phyloP scores from a whole-genome alignment of 1,140 invertebrate genomes.

The Cecropterus lyciades region DNA sequence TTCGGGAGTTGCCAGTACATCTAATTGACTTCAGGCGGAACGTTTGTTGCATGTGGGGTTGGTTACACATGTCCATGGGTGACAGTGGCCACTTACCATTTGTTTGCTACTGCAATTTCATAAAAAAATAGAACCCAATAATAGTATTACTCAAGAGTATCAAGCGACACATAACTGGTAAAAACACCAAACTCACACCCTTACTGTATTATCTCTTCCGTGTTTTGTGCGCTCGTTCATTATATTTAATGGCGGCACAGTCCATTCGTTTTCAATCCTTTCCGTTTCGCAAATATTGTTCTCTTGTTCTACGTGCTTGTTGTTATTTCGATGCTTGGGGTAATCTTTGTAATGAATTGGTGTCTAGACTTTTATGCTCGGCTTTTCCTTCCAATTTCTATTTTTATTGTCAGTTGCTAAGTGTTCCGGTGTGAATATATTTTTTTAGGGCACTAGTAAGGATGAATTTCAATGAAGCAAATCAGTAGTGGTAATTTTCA shows the following conservation, averaged over 20 bases:
- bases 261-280: constrained; percentile 35
- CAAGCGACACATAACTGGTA: background rate
- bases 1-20: too few species aligned
- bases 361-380: background rate
- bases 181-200: background rate
- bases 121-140: too few species aligned
- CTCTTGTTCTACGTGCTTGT: constrained; percentile 18
- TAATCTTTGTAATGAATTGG: constrained; percentile 20
- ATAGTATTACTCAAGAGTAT: too few species aligned
- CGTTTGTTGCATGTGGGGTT: too few species aligned
- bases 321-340: constrained; percentile 14
- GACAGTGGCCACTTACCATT: too few species aligned
- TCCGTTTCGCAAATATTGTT: constrained; percentile 32
- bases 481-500: too few species aligned
- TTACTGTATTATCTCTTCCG: constrained; percentile 22
- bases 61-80: too few species aligned
- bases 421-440: background rate
- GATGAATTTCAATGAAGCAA: too few species aligned
- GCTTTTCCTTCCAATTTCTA: background rate
- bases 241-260: constrained; percentile 34
- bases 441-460: too few species aligned
- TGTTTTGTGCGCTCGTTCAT: constrained; percentile 27
- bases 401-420: background rate
- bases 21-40: too few species aligned
- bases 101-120: too few species aligned